Base-by-base conservation (phyloP, 2,888 invertebrate species). In the Tortricodes alternella region DNA sequence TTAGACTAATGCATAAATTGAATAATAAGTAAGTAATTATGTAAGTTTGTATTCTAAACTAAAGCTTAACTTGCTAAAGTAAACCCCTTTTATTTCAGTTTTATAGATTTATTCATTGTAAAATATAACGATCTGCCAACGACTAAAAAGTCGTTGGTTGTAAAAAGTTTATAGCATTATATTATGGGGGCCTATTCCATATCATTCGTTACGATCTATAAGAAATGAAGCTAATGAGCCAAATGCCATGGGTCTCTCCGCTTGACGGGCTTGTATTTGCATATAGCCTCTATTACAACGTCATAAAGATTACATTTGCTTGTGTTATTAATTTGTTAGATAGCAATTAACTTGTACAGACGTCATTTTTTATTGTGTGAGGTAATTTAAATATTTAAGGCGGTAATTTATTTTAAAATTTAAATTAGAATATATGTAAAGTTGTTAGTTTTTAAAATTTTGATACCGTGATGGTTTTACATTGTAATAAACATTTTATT, bases 191-290 rank as follows among this genome's bases (percentile, higher is more conserved):
- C 66, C 56, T 56, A 50, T 51, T 35, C 27, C 24, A 19, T 58
- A 59, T 59, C 55, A 59, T 44, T 62, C 63, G 60, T 63, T 66
- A 65, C 56, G 65, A 71, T 73, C 70, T 65, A 53, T 65, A 66
- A 71, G 64, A 73, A 70, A 71, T 62, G 64, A 62, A 59, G 62
- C 65, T 73, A 72, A 73, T 73, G 69, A 72, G 68, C 62, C 63
- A 27, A 44, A 51, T 50, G 34, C 29, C 62, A 65, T 41, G 53
- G 46, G 34, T 15, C 27, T 48, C 21, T 5, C 16, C 15, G 8
- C 11, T 9, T 18, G 16, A 49, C 7, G 13, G 18, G 5, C 8
- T 19, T 27, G 15, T 18, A 3, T 21, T 11, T 18, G 15, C 23
- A 38, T 44, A 21, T 15, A 9, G n/a, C 29, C 49, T 18, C 11